phyloP scores from a whole-genome alignment of 2,797 vertebrate genomes.

The Crenichthys baileyi region DNA sequence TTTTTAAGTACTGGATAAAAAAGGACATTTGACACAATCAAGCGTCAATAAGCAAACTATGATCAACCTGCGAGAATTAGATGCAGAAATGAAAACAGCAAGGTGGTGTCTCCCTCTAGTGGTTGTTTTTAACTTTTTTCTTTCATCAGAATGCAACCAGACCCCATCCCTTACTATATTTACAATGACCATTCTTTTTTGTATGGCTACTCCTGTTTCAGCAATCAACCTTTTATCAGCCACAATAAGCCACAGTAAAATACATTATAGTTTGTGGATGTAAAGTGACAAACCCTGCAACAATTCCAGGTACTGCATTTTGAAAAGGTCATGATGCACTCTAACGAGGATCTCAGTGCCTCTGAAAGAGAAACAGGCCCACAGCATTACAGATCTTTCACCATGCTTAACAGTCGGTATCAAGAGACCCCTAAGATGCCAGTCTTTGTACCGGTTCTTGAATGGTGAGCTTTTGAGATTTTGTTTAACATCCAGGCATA shows the following conservation, averaged over 20 bases:
- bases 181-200: not conserved
- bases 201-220: not conserved
- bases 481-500: not conserved
- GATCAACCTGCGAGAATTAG: not conserved
- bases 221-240: not conserved
- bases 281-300: not conserved
- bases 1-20: not conserved
- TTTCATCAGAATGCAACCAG: constrained; percentile 14
- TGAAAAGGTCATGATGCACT: not conserved
- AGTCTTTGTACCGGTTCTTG: not conserved
- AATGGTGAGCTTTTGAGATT: not conserved
- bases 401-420: not conserved
- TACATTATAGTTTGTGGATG: not conserved
- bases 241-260: not conserved
- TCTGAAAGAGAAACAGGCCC: not conserved
- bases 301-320: not conserved
- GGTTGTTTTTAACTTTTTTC: not conserved
- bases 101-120: constrained; percentile 58
- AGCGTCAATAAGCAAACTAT: not conserved
- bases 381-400: not conserved
- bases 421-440: not conserved
- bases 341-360: not conserved
- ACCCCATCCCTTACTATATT: not conserved
- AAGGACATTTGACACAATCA: not conserved
- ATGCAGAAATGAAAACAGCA: not conserved